Conservation (phyloP, 1,140 invertebrate species). For the Diorhabda elongata region DNA sequence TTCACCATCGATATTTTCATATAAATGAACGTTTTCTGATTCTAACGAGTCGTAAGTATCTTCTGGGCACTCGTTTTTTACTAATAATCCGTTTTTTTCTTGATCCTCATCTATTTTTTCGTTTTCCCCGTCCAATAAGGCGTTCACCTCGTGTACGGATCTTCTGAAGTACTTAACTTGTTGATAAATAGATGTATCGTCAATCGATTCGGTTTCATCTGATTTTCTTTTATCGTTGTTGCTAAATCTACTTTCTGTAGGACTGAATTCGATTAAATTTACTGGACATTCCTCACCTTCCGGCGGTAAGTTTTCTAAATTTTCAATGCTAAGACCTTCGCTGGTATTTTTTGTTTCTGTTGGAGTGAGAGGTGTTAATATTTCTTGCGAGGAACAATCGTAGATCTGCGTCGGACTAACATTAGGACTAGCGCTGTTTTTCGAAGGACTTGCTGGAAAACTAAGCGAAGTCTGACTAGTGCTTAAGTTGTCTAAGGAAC, state of each 20-base stretch:
- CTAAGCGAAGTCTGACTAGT: conserved; percentile 36
- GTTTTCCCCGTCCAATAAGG: conserved; percentile 51
- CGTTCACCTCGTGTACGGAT: conserved; percentile 71
- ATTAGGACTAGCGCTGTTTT: conserved; percentile 38
- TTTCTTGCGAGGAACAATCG: conserved; percentile 21
- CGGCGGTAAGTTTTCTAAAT: conserved; percentile 19
- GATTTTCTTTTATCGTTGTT: conserved; percentile 45
- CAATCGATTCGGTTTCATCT: conserved; percentile 39
- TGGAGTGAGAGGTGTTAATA: conserved; percentile 18
- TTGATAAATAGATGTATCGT: conserved; percentile 60
- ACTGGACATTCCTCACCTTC: conserved; percentile 14
- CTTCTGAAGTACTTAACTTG: conserved; percentile 70
- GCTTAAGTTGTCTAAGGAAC: conserved; percentile 37
- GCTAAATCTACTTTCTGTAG: conserved; percentile 20
- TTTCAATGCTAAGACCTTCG: conserved; percentile 24
- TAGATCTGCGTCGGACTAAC: conserved; percentile 35
- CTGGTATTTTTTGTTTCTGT: conserved; percentile 23
- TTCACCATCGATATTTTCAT: conserved; percentile 38
- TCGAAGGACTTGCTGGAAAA: conserved; percentile 37
- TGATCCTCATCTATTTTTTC: conserved; percentile 9
- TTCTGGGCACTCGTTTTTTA: conserved; percentile 14
- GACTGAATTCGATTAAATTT: conserved; percentile 43
- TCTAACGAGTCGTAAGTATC: conserved; percentile 40
- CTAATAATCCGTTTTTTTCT: neutral
- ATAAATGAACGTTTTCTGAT: conserved; percentile 30